These are phyloP conservation scores for Endotricha flammealis DNA, from an alignment of 2,888 invertebrate genomes.

Conservation along the genomic window DNA sequence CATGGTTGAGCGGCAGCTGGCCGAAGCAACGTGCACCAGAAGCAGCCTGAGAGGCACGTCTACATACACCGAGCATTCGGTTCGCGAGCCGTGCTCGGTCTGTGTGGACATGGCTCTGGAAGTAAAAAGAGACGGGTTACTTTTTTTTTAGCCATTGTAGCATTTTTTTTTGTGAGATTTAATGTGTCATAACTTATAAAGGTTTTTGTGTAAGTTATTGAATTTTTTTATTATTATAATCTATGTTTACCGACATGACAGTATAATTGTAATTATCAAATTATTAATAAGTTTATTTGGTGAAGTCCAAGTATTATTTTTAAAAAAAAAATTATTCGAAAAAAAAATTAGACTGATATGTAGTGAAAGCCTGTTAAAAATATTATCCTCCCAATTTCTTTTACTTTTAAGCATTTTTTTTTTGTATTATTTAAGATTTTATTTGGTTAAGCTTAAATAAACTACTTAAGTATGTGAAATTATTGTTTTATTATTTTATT, in stretches of 20 bases:
- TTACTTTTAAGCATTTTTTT: constrained; percentile 14
- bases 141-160: background rate
- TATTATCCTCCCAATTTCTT: constrained; percentile 5
- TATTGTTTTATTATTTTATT: constrained; percentile 17
- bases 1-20: too few species aligned
- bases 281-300: too few species aligned
- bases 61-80: too few species aligned
- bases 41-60: too few species aligned
- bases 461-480: constrained; percentile 20
- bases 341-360: constrained; percentile 16
- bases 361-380: constrained; percentile 5
- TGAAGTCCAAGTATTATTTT: background rate
- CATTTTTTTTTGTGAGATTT: background rate
- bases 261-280: constrained; percentile 12
- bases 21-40: too few species aligned
- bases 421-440: constrained; percentile 19
- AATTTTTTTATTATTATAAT: background rate
- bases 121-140: too few species aligned
- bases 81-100: too few species aligned
- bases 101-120: too few species aligned
- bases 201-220: constrained; percentile 1
- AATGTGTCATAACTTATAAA: background rate
- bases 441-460: constrained; percentile 20
- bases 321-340: background rate
- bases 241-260: constrained; percentile 20